These are phyloP conservation scores for Conops quadrifasciatus DNA, from an alignment of 2,888 invertebrate species.

Conservation along the genomic window DNA sequence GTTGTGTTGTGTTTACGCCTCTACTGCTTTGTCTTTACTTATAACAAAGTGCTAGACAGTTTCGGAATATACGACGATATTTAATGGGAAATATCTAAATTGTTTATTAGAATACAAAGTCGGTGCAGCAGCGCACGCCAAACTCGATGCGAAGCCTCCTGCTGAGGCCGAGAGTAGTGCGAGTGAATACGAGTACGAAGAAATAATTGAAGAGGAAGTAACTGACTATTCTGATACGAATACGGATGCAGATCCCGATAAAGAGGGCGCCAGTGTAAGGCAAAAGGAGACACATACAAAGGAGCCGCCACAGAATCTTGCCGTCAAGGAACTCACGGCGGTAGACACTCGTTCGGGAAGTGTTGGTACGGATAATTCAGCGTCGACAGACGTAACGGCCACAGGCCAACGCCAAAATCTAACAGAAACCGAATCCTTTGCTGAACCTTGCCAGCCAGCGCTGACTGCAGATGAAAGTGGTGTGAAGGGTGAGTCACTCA, in stretches of 20 bases:
- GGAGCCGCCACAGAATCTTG: background rate
- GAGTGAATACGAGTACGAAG: conserved; percentile 64
- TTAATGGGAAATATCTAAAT: conserved; percentile 38
- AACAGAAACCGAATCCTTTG: conserved; percentile 14
- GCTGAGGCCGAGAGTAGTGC: conserved; percentile 57
- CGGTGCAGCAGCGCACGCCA: conserved; percentile 60
- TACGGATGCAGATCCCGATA: conserved; percentile 41
- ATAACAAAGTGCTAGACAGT: background rate
- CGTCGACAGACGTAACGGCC: background rate
- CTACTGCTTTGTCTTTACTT: background rate
- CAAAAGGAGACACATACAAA: background rate
- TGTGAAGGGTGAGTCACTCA: conserved; percentile 77
- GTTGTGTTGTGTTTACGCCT: conserved; percentile 1
- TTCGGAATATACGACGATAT: background rate
- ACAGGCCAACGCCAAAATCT: background rate
- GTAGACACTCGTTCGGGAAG: no score
- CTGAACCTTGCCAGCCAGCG: background rate
- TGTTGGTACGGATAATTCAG: background rate
- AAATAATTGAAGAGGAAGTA: conserved; percentile 62
- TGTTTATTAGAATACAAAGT: conserved; percentile 51
- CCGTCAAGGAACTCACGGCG: background rate
- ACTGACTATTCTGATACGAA: conserved; percentile 58
- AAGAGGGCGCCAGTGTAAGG: conserved; percentile 12
- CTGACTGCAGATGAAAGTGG: conserved; percentile 26
- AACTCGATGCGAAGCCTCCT: conserved; percentile 36